Percentiles rank a stretch among this genome's conserved stretches.
Conservation (phyloP, 2,888 invertebrate species). For the Operophtera brumata region DNA sequence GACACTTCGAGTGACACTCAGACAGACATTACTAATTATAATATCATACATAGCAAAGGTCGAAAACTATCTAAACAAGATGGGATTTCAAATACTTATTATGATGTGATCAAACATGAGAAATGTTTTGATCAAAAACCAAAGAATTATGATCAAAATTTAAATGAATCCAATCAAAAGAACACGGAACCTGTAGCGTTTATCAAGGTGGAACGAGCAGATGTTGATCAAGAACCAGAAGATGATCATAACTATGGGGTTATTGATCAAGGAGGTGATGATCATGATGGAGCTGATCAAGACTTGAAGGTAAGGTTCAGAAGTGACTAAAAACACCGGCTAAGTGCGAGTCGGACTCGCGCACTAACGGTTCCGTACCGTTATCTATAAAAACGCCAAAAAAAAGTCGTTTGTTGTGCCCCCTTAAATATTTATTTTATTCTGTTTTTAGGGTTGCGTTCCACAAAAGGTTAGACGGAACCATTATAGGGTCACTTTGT, state of each 20-base stretch:
- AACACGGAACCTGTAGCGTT: constrained; percentile 11
- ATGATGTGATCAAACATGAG: background rate
- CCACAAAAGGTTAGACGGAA: no score
- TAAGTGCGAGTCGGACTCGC: no score
- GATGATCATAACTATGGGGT: background rate
- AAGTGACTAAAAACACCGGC: background rate
- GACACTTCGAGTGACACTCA: background rate
- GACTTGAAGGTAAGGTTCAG: constrained; percentile 3
- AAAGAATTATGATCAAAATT: constrained; percentile 1
- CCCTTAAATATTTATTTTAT: no score
- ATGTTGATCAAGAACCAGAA: background rate
- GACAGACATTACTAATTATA: background rate
- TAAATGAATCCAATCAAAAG: background rate
- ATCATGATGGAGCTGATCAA: background rate
- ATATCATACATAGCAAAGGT: background rate
- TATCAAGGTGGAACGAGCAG: constrained; percentile 12
- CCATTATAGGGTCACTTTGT: no score
- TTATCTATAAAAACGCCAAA: no score
- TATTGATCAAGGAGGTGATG: background rate
- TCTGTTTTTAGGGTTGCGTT: no score
- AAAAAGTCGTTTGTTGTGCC: no score
- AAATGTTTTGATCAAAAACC: background rate
- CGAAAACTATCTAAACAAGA: background rate
- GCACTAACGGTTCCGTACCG: no score
- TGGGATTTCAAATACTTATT: background rate